Percentiles rank a stretch among this genome's conserved stretches.
Conservation (phyloP, 2,797 vertebrate species). For the Oreochromis mossambicus region DNA sequence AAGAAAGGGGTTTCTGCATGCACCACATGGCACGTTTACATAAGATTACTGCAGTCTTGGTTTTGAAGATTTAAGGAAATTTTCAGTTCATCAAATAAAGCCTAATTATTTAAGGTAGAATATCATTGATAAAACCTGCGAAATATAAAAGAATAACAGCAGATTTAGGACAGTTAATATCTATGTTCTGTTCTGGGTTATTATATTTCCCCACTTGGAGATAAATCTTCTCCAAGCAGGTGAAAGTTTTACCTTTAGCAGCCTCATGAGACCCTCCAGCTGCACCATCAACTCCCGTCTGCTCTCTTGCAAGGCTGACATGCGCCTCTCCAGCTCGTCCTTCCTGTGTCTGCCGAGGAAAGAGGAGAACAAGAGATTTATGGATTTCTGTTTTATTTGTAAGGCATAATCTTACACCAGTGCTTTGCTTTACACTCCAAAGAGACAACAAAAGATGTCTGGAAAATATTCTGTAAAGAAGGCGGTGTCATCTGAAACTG, state of each 20-base stretch:
- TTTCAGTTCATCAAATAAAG: slow-evolving; percentile 5
- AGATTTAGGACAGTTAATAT: not conserved
- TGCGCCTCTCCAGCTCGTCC: slow-evolving; percentile 94
- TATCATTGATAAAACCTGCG: not conserved
- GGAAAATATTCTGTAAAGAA: not conserved
- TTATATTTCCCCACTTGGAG: not conserved
- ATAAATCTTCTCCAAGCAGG: not conserved
- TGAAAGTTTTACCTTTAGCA: slow-evolving; percentile 84
- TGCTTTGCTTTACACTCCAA: not conserved
- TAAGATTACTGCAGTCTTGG: not conserved
- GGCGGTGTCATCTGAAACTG: not conserved
- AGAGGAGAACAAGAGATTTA: not conserved
- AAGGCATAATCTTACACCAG: not conserved
- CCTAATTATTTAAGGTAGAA: not conserved
- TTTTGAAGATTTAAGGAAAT: slow-evolving; percentile 1
- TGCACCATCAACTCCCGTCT: slow-evolving; percentile 96
- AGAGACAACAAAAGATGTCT: not conserved
- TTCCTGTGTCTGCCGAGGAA: slow-evolving; percentile 86
- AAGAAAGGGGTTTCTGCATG: slow-evolving; percentile 33
- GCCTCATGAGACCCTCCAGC: slow-evolving; percentile 95
- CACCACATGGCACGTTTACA: slow-evolving; percentile 11
- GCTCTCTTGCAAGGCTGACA: slow-evolving; percentile 97
- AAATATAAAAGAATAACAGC: not conserved
- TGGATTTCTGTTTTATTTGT: not conserved
- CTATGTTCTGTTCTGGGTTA: not conserved